Percentiles rank a stretch among this genome's conserved stretches.
Evolutionary conservation across 1,140 invertebrate species (phyloP).

Genomic region (Helicorthomorpha holstii): DNA sequence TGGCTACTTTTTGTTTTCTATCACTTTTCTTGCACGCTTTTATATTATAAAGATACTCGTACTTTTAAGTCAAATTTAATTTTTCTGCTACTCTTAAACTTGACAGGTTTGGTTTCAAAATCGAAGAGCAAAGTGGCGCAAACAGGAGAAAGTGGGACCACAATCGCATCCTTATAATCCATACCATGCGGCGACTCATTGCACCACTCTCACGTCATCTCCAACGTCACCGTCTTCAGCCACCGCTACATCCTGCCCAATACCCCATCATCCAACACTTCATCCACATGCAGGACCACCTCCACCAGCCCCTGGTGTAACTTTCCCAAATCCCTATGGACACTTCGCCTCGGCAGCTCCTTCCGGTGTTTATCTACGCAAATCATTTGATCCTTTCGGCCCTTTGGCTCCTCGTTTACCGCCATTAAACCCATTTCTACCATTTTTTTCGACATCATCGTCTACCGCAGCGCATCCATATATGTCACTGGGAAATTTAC

Average conservation of each 20-base stretch:
- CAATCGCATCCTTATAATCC: constrained; percentile 78
- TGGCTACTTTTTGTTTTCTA: too few relatives aligned
- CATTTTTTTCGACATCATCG: not conserved
- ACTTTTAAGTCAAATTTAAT: too few relatives aligned
- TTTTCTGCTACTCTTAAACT: too few relatives aligned
- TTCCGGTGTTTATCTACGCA: not conserved
- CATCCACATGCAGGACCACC: not conserved
- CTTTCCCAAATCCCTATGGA: not conserved
- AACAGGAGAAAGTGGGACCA: constrained; percentile 38
- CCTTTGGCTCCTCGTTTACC: constrained; percentile 5
- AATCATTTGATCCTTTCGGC: not conserved
- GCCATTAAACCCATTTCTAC: not conserved
- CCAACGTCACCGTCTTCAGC: constrained; percentile 26
- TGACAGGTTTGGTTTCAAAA: constrained; percentile 34
- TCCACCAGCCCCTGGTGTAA: not conserved
- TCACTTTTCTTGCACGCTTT: too few relatives aligned
- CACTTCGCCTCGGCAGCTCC: not conserved
- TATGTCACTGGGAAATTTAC: not conserved
- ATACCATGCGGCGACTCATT: constrained; percentile 40
- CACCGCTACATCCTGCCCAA: constrained; percentile 15
- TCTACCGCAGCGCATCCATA: not conserved
- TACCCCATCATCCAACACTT: not conserved
- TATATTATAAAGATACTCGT: too few relatives aligned
- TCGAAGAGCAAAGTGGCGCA: constrained; percentile 28
- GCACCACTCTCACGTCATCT: constrained; percentile 34